Evolutionary conservation across 2,113 vertebrate species (phyloP).

Genomic region (Felis catus): F.catus_Fca126_mat1.0 CM031414.1:82276501-82277000

Average conservation of each 20-base stretch:
- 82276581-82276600: not conserved
- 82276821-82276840: slow-evolving; percentile 4
- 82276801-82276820: not conserved
- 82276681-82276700: not conserved
- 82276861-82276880: slow-evolving; percentile 33
- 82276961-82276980: slow-evolving; percentile 35
- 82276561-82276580: not conserved
- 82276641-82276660: not conserved
- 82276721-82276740: not conserved
- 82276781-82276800: slow-evolving; percentile 5
- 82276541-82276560: not conserved
- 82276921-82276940: not conserved
- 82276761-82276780: not conserved
- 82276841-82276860: slow-evolving; percentile 34
- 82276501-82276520: slow-evolving; percentile 11
- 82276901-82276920: not conserved
- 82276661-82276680: not conserved
- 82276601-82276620: not conserved
- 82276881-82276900: slow-evolving; percentile 24
- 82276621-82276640: not conserved
- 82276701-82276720: not conserved
- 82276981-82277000: slow-evolving; percentile 11
- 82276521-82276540: not conserved
- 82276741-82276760: not conserved
- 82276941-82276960: slow-evolving; percentile 36